Percentiles rank a stretch among this genome's conserved stretches.
phyloP scores from a whole-genome alignment of 92 coral and sea anemone species.

The Muricea muricata region DNA sequence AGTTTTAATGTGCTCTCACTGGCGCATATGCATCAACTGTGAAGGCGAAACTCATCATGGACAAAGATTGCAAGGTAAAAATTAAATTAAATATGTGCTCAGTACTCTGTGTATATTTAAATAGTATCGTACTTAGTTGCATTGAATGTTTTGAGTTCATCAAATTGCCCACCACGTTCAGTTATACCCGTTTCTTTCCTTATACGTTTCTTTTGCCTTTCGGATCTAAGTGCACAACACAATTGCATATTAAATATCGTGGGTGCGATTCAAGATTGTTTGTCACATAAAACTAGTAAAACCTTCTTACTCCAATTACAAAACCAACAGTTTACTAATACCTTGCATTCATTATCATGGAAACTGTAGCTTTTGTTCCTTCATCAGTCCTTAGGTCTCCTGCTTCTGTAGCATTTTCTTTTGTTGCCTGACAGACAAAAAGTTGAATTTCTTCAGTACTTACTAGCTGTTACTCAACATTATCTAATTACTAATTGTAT shows the following conservation, averaged over 20 bases:
- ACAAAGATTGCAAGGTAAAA: no score
- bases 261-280: no score
- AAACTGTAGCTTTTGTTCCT: background rate
- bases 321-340: background rate
- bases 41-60: no score
- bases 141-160: constrained; percentile 20
- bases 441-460: background rate
- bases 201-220: background rate
- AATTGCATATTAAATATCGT: background rate
- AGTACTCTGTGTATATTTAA: no score
- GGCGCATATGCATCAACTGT: no score
- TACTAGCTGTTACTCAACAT: background rate
- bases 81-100: no score
- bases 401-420: constrained; percentile 14
- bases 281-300: background rate
- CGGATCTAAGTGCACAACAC: background rate
- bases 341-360: background rate
- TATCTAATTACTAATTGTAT: background rate
- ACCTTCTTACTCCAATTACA: no score
- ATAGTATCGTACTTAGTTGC: background rate
- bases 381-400: background rate
- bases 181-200: background rate
- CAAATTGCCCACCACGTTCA: constrained; percentile 15
- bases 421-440: constrained; percentile 6
- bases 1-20: no score